These are phyloP conservation scores for Drosophila melanica DNA, from an alignment of 1,140 invertebrate species.

Conservation along the genomic window DNA sequence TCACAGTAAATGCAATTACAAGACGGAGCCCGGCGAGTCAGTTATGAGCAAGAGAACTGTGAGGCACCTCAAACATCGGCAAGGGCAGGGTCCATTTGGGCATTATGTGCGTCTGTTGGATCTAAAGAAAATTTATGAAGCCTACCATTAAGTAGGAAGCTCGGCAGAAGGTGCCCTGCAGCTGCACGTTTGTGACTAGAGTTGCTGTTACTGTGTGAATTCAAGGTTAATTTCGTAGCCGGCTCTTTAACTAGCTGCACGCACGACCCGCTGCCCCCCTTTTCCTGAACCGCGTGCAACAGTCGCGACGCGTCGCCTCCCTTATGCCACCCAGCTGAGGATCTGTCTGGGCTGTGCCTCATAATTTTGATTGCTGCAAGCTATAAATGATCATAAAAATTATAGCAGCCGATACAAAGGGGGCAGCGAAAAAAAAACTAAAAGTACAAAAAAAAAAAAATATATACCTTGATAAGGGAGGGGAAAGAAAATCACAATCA, in stretches of 20 bases:
- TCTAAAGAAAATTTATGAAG: conserved; percentile 82
- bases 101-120: conserved; percentile 40
- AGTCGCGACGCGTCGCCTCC: conserved; percentile 14
- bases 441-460: conserved; percentile 32
- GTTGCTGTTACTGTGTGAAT: conserved; percentile 60
- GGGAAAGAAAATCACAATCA: conserved; percentile 38
- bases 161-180: conserved; percentile 38
- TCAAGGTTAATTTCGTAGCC: conserved; percentile 78
- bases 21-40: conserved; percentile 19
- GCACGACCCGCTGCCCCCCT: conserved; percentile 39
- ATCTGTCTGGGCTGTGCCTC: conserved; percentile 45
- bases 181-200: conserved; percentile 21
- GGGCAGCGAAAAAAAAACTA: conserved; percentile 31
- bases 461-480: neutral
- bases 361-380: conserved; percentile 81
- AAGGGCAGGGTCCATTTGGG: conserved; percentile 36
- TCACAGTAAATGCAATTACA: conserved; percentile 82
- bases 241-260: conserved; percentile 76
- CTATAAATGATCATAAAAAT: conserved; percentile 83
- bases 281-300: neutral
- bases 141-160: conserved; percentile 76
- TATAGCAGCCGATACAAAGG: conserved; percentile 72
- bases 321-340: conserved; percentile 25
- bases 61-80: conserved; percentile 15
- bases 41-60: neutral